These are phyloP conservation scores for Telmatochromis brichardi DNA, from an alignment of 2,113 vertebrate species.

Conservation along the genomic window DNA sequence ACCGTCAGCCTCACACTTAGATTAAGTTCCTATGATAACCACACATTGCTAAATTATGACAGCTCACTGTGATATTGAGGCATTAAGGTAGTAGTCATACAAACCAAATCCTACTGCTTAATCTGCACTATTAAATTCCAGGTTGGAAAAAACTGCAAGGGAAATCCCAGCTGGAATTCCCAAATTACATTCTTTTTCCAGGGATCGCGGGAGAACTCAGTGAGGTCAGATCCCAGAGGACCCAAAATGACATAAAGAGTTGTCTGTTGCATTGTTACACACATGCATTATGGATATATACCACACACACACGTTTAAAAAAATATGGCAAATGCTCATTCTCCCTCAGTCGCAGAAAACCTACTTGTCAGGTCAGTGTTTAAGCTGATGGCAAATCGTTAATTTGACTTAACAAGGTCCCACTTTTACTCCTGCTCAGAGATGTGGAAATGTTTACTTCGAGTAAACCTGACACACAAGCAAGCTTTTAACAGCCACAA, in stretches of 20 bases:
- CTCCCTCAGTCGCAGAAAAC: not conserved
- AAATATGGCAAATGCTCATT: not conserved
- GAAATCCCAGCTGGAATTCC: conserved; percentile 38
- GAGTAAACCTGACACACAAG: not conserved
- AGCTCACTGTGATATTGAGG: not conserved
- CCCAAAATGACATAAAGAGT: not conserved
- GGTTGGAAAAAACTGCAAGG: not conserved
- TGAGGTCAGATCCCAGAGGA: conserved; percentile 28
- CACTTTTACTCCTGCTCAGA: not conserved
- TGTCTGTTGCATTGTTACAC: not conserved
- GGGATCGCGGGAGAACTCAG: conserved; percentile 35
- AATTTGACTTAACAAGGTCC: not conserved
- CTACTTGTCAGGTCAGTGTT: not conserved
- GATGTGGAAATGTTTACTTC: not conserved
- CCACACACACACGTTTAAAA: not conserved
- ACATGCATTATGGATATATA: not conserved
- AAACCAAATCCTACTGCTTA: not conserved
- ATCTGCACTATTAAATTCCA: not conserved
- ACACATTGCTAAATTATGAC: not conserved
- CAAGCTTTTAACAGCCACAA: not conserved
- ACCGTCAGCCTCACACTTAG: not conserved
- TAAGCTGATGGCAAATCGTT: not conserved
- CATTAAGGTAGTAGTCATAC: not conserved
- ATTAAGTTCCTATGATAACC: not conserved
- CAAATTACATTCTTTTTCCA: conserved; percentile 2